Evolutionary conservation across 2,888 invertebrate species (phyloP), one percentile per base, ranked within the genome.

Genomic region (Phalera bucephala): DNA sequence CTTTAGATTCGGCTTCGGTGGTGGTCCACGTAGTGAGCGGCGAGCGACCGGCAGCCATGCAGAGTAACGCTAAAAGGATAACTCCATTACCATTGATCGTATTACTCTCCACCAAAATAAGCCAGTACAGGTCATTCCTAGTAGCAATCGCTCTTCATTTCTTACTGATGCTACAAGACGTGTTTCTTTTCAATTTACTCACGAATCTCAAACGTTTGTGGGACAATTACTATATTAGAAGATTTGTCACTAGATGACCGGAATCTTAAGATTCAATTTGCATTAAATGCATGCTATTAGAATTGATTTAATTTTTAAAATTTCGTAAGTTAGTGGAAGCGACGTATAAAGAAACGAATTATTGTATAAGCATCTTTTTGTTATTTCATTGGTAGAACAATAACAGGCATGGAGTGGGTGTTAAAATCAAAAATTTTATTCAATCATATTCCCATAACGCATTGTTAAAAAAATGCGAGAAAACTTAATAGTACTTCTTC

Each of bases 1-100:
- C 63, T 34, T 57, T 92, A 88, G 95, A 95, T 90, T 94, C 95
- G 43, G 95, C 95, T 52, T 95, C 94, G 52, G 95, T 95, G 64
- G 93, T 94, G 59, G 95, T 95, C 38, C 95, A 95, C 82, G 95
- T 95, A 54, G 93, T 95, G 63, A 95, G 95, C 76, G 95, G 95
- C 71, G 93, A 92, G 73, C 88, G 92, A 38, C 92, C 92, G 36
- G 93, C 93, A 21, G 92, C 92, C 14, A 93, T 93, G 92, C 93
- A 93, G 59, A 90, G 90, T 47, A 44, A 56, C 39, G 70, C 77
- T 1, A 54, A 54, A 8, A 70, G 67, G 41, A 46, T 64, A 15
- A 50, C 70, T 6, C 75, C 81, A 4, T 44, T 69, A 23, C 49
- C 64, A 2, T 50, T 59, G 1, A 41, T 69, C 9, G 38, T 72